These are phyloP conservation scores for Lemur catta DNA, from an alignment of 2,797 vertebrate genomes.

Conservation along the genomic window DNA sequence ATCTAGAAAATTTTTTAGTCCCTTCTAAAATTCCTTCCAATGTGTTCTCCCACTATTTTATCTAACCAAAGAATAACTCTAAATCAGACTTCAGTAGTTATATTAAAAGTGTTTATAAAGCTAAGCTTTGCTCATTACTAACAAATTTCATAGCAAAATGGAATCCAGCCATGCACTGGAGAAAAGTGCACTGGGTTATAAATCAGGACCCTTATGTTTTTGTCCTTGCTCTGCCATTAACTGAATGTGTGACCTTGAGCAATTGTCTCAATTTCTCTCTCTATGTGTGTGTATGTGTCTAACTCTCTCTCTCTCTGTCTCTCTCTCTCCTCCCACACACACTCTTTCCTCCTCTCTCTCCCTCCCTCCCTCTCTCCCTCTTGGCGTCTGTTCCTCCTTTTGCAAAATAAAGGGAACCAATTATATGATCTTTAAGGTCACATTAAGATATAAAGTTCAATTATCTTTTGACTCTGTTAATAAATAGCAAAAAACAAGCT, in stretches of 20 bases:
- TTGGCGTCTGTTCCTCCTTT: background rate
- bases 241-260: background rate
- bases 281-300: background rate
- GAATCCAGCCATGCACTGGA: background rate
- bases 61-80: background rate
- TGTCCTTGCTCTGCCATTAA: background rate
- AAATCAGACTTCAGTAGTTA: background rate
- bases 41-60: background rate
- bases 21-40: background rate
- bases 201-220: background rate
- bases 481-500: background rate
- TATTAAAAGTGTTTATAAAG: background rate
- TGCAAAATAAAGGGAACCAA: background rate
- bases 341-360: background rate
- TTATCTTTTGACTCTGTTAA: background rate
- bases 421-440: background rate
- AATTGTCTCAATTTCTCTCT: background rate
- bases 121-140: background rate
- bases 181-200: background rate
- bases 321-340: background rate
- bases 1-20: background rate
- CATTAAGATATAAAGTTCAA: background rate
- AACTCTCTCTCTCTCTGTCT: background rate
- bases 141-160: background rate
- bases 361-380: background rate